Base-by-base conservation (phyloP, 2,888 invertebrate genomes). In the Caenorhabditis sp. region DNA sequence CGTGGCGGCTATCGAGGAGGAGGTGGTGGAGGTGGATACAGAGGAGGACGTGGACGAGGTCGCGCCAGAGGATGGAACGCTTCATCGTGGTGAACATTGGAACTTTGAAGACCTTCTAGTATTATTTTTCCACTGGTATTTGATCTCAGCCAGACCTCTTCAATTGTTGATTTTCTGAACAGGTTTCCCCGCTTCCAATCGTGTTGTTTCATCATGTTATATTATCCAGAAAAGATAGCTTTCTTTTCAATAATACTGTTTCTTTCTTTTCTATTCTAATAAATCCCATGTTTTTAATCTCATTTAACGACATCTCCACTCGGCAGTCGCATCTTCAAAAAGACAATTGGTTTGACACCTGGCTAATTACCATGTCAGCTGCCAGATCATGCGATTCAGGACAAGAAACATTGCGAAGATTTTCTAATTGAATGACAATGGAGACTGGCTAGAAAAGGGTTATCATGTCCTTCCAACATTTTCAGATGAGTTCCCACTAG, bases 321-420 rank as follows among this genome's bases (percentile, higher is more conserved):
- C n/a, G n/a, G n/a, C n/a, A n/a, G n/a, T n/a, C n/a, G n/a, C 47
- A 47, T 47, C 18, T 47, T 47, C 18, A 18, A n/a, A 9, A n/a
- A 47, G 72, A 37, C 50, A 67, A 76, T 76, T 67, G 55, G 76
- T 20, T 67, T 67, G 67, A 76, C 76, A 76, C 76, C 53, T 58
- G 67, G 50, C 26, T 65, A 67, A 74, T 65, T 67, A 67, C 61
- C 32, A 11, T 44, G 76, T 60, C 76, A 76, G 76, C 76, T 76
- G 76, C 35, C 20, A 22, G 32, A 53, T 67, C 72, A 65, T 65
- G 64, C 50, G 72, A 32, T 32, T 4, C 35, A 40, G 40, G 40
- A 47, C 53, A 3, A 37, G 40, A 76, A 65, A 76, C 60, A 53
- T 26, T n/a, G 18, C 20, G 32, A 62, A 40, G 47, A 18, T 47